These are phyloP conservation scores for Phalacrocorax brasilianus DNA, from an alignment of 2,113 vertebrate species.

Conservation along the genomic window DNA sequence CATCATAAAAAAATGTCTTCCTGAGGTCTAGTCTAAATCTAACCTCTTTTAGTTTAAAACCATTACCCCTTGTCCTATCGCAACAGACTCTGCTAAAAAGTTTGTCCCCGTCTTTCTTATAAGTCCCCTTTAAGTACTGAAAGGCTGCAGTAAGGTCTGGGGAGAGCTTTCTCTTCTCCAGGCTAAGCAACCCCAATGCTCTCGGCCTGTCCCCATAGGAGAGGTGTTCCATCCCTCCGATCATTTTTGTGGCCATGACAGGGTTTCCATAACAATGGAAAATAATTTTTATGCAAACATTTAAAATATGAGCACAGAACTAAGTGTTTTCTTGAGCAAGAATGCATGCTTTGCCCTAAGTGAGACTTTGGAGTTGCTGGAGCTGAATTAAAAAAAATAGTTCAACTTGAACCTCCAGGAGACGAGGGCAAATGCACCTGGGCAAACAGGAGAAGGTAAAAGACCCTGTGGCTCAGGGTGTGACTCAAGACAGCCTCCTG, in stretches of 20 bases:
- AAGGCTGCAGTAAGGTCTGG: neutral
- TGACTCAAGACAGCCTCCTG: neutral
- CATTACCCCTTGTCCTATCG: rapidly evolving
- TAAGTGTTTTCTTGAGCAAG: neutral
- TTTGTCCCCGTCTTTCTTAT: neutral
- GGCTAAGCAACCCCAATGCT: neutral
- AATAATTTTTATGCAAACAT: neutral
- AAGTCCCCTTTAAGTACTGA: neutral
- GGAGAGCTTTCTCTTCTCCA: neutral
- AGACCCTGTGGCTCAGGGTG: neutral
- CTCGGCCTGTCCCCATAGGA: neutral
- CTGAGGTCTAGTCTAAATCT: neutral
- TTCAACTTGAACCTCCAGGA: neutral
- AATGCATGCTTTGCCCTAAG: neutral
- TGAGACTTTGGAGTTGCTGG: neutral
- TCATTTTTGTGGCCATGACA: neutral
- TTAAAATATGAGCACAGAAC: neutral
- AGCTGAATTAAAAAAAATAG: neutral
- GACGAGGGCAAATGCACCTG: neutral
- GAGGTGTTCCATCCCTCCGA: neutral
- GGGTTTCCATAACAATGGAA: neutral
- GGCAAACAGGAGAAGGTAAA: neutral
- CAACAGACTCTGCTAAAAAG: neutral
- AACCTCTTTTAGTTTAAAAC: neutral
- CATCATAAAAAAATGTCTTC: neutral